phyloP scores from a whole-genome alignment of 2,888 invertebrate genomes.

The Cosmia trapezina region DNA sequence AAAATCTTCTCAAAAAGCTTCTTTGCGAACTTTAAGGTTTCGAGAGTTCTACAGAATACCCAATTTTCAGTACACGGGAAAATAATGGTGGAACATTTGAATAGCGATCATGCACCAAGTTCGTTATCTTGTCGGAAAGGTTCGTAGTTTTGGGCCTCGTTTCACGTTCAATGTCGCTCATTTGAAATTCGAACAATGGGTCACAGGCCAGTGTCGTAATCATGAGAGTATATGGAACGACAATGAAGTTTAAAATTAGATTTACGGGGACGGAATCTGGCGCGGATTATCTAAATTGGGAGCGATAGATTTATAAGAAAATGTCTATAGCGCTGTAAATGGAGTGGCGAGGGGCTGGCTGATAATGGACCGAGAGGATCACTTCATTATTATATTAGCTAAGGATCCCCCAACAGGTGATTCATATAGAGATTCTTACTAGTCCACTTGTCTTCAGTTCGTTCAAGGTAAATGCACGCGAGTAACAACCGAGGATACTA shows the following conservation, averaged over 20 bases:
- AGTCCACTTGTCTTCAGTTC: constrained; percentile 10
- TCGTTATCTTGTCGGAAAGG: constrained; percentile 59
- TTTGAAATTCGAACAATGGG: constrained; percentile 58
- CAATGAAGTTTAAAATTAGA: constrained; percentile 50
- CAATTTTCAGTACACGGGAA: constrained; percentile 49
- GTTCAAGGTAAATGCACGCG: constrained; percentile 1
- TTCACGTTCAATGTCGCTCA: constrained; percentile 54
- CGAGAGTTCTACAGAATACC: constrained; percentile 37
- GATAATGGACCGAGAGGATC: constrained; percentile 53
- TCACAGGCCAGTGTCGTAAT: constrained; percentile 55
- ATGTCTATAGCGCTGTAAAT: constrained; percentile 47
- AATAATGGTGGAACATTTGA: constrained; percentile 49
- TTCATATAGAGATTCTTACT: constrained; percentile 30
- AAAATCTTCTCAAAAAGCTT: constrained; percentile 52
- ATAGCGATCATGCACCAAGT: constrained; percentile 55
- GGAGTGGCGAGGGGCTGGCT: constrained; percentile 35
- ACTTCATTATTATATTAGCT: constrained; percentile 52
- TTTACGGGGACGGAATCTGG: constrained; percentile 46
- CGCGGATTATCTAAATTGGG: constrained; percentile 55
- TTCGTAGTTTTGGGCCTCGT: constrained; percentile 52
- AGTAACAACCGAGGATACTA: neutral
- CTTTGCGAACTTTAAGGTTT: constrained; percentile 37
- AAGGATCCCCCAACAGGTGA: constrained; percentile 56
- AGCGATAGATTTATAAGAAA: constrained; percentile 59
- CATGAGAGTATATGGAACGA: constrained; percentile 46